These are phyloP conservation scores for Agriopis marginaria DNA, from an alignment of 2,888 invertebrate species.

Conservation along the genomic window DNA sequence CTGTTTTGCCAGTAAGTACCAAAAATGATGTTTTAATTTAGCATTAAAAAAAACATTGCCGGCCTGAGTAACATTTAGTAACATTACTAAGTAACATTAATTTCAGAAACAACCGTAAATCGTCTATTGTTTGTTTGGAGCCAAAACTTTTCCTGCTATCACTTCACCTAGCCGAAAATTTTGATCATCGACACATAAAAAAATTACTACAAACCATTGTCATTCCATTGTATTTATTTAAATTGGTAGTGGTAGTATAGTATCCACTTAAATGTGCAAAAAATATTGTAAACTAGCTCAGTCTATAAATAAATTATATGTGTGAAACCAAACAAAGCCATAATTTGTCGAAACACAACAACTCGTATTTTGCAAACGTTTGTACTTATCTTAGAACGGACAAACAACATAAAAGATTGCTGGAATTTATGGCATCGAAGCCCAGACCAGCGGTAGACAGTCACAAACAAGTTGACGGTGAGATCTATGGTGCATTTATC, in stretches of 20 bases:
- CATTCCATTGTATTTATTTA: too few species aligned
- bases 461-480: constrained; percentile 43
- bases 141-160: too few species aligned
- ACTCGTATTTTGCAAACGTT: constrained; percentile 38
- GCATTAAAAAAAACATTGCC: too few species aligned
- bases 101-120: too few species aligned
- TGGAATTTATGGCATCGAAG: constrained; percentile 45
- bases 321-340: constrained; percentile 11
- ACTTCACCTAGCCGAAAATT: too few species aligned
- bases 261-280: too few species aligned
- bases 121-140: too few species aligned
- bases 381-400: constrained; percentile 31
- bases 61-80: too few species aligned
- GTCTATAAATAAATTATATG: neutral
- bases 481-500: constrained; percentile 37
- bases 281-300: neutral
- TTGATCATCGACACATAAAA: too few species aligned
- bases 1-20: constrained; percentile 3
- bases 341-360: constrained; percentile 28
- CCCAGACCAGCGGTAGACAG: constrained; percentile 31
- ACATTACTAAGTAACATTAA: too few species aligned
- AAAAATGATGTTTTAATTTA: constrained; percentile 2
- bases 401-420: constrained; percentile 47
- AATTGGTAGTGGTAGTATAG: neutral
- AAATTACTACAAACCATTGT: too few species aligned